Conservation (phyloP, 2,888 invertebrate genomes). For the Oscheius sp. region DNA sequence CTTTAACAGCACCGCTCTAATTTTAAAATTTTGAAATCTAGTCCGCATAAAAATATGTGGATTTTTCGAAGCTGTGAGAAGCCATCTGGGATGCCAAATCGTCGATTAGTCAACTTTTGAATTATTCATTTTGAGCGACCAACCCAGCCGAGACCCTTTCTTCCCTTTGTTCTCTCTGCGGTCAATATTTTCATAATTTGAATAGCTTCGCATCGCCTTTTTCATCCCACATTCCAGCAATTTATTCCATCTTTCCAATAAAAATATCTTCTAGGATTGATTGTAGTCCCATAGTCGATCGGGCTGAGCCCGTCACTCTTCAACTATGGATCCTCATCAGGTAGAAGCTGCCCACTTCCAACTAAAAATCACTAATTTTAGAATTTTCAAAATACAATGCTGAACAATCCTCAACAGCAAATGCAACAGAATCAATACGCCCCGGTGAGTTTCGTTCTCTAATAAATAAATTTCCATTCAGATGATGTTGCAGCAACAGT, state of each 20-base stretch:
- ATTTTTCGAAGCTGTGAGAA: neutral
- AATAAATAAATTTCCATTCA: neutral
- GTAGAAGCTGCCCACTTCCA: slow-evolving; percentile 1
- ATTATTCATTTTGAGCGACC: neutral
- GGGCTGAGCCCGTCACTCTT: slow-evolving; percentile 19
- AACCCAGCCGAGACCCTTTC: neutral
- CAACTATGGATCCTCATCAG: slow-evolving; percentile 36
- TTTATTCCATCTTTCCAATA: neutral
- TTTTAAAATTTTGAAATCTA: slow-evolving; percentile 2
- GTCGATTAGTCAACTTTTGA: neutral
- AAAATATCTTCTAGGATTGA: neutral
- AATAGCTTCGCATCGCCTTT: too few relatives aligned
- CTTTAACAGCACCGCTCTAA: slow-evolving; percentile 5
- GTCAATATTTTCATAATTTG: too few relatives aligned
- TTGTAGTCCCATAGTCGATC: neutral
- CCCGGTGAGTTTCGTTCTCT: neutral
- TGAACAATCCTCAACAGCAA: slow-evolving; percentile 14
- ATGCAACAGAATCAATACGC: slow-evolving; percentile 20
- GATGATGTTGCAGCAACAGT: slow-evolving; percentile 27
- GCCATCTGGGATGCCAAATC: neutral
- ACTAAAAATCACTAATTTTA: neutral
- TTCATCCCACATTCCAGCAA: neutral
- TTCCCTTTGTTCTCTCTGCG: neutral
- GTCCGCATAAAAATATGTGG: neutral
- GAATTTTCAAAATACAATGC: slow-evolving; percentile 26